Base-by-base conservation (phyloP, 1,140 invertebrate species). In the Penaeus japonicus region DNA sequence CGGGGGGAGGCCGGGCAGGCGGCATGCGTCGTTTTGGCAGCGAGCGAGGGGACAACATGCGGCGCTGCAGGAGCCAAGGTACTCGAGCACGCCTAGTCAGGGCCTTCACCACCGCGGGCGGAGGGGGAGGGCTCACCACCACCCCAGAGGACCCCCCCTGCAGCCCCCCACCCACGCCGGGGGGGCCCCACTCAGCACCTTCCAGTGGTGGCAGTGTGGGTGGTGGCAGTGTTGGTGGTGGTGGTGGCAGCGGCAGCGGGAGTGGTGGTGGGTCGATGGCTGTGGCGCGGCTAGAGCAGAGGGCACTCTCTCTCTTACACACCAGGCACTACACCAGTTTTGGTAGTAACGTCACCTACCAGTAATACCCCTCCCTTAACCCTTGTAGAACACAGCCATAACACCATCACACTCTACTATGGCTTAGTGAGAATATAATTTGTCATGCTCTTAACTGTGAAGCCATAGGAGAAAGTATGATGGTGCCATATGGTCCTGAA, bases 251-350 rank as follows among this genome's bases (percentile, higher is more conserved):
- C 78, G 62, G 80, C 89, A 83, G 87, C 84, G 89, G 83, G 81
- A 87, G 90, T 86, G 90, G 87, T 89, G 90, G 90, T 91, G 90
- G 91, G 89, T 92, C 92, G 92, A 92, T 91, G 92, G 57, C 85
- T 88, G 84, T 90, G 89, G 84, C 88, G 89, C 89, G 90, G 89
- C 90, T 90, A 89, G 89, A 90, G 89, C 90, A 91, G 91, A 92
- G 92, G 94, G 94, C 92, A 95, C 94, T 70, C 83, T 89, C 88
- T 93, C 94, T 95, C 93, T 94, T 95, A 92, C 94, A 94, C 94
- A 95, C 96, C 94, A 95, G 96, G 94, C 96, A 96, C 94, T 97
- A 96, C 96, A 96, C 95, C 95, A 96, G 96, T 96, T 96, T 96
- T 96, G 96, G 96, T 96, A 97, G 96, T 89, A 91, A 95, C 92